Base-by-base conservation (phyloP, 1,140 invertebrate species). In the Cotesia typhae region DNA sequence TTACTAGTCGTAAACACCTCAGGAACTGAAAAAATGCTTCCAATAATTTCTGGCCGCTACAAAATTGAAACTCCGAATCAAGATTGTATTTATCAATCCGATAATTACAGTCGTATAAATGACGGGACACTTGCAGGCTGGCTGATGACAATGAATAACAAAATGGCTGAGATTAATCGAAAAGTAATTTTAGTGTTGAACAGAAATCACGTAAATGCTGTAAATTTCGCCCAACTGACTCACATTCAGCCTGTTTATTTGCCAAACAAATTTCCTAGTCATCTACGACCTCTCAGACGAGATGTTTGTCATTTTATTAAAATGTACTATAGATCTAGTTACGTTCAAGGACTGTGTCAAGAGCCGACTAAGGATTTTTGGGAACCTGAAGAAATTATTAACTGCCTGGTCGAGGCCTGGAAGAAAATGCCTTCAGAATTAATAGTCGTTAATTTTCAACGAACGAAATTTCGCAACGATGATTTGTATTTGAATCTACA, bases 281-380 rank as follows among this genome's bases (percentile, higher is more conserved):
- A 74, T 5, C 60, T 83, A 12, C 70, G 73, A 0, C 84, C 82
- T 1, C 20, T 84, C 6, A 76, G 78, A 10, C 76, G 71, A 1
- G 77, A 85, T 67, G 59, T 82, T 28, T 83, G 80, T 64, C 81
- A 82, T 63, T 80, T 67, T 51, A 36, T 83, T 4, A 84, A 85
- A 67, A 84, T 83, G 79, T 70, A 74, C 10, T 83, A 84, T 47
- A 75, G 83, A 1, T 47, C 20, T 5, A 67, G 63, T 35, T 75
- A 75, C 57, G 68, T 73, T 9, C 38, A 72, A 61, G 57, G 14
- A 36, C 55, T 75, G 1, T 70, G 70, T 28, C 6, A 53, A 28
- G 28, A 28, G n/a, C 12, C 37, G 35, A 6, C 63, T 17, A 57
- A 47, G 5, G 64, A 35, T 4, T 4, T 9, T 5, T 83, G 82